Base-by-base conservation (phyloP, 2,113 vertebrate species). In the Vidua chalybeata region DNA sequence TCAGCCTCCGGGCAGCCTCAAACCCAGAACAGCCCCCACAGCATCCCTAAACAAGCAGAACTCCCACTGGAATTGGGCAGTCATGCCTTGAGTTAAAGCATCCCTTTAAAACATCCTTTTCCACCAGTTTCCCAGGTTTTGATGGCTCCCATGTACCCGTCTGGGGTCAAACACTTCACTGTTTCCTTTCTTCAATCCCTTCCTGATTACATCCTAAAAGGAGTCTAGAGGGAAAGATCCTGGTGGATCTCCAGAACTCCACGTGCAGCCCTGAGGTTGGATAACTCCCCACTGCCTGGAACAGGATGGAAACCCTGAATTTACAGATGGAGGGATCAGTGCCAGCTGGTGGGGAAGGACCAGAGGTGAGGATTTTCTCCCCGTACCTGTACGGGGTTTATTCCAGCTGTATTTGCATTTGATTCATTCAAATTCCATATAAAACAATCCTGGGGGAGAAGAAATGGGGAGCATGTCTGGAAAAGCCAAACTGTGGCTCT, bases 381-480 rank as follows among this genome's bases (percentile, higher is more conserved):
- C 51, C 0, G 1, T 23, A 52, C 22, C 27, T 52, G 11, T 2
- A 46, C 0, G 0, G 54, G 54, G 35, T 46, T 83, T 61, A 58
- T 41, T 92, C 43, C 62, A 89, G 49, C 55, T 64, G 14, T 15
- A 35, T 48, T 68, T 80, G 19, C 55, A 51, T 79, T 87, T 79
- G 15, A 31, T 31, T 85, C 6, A 49, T 11, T 87, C 62, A 45
- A 66, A 71, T 71, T 72, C 52, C 27, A 28, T 2, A 35, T 2
- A 41, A 69, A 72, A n/a, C 21, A 59, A 28, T 11, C 26, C 21
- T 1, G 13, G 16, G 27, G 30, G 20, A 35, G 11, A 46, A 18
- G 35, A 59, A 75, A 17, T 6, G 3, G 56, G 71, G 18, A 85
- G 45, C 33, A 41, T 0, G 5, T 19, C 56, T n/a, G 22, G 81